These are phyloP conservation scores for Vandiemenella viatica DNA, from an alignment of 2,888 invertebrate genomes.

Conservation along the genomic window DNA sequence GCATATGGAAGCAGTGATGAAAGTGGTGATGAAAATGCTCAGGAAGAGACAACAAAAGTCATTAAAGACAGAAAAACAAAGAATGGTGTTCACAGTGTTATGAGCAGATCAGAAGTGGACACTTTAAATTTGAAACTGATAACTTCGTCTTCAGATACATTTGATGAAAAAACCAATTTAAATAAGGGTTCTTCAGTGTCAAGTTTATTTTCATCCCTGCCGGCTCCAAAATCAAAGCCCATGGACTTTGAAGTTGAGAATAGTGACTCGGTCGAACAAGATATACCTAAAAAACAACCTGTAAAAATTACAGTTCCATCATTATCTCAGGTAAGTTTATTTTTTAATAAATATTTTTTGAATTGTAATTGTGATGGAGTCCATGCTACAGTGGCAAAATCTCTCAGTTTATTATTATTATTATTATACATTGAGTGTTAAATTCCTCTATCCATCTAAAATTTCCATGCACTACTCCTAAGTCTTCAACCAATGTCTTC, in stretches of 20 bases:
- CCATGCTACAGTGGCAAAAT: no score
- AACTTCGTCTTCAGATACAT: not conserved
- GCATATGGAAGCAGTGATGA: constrained; percentile 38
- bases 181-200: not conserved
- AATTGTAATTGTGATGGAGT: no score
- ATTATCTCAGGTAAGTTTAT: constrained; percentile 38
- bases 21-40: constrained; percentile 30
- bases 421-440: no score
- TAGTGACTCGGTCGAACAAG: constrained; percentile 32
- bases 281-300: constrained; percentile 26
- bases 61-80: constrained; percentile 23
- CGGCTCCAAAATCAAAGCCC: constrained; percentile 30
- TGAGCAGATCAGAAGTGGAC: not conserved
- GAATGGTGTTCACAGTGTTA: not conserved
- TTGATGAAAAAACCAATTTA: not conserved
- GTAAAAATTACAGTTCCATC: constrained; percentile 55
- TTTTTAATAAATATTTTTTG: no score
- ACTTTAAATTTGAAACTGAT: no score
- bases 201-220: constrained; percentile 25
- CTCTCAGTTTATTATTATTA: no score
- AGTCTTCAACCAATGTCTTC: no score
- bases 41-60: constrained; percentile 22
- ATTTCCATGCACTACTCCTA: no score
- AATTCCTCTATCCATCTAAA: no score
- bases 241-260: constrained; percentile 27